phyloP scores from a whole-genome alignment of 2,888 invertebrate genomes.

The Nomada fucata region DNA sequence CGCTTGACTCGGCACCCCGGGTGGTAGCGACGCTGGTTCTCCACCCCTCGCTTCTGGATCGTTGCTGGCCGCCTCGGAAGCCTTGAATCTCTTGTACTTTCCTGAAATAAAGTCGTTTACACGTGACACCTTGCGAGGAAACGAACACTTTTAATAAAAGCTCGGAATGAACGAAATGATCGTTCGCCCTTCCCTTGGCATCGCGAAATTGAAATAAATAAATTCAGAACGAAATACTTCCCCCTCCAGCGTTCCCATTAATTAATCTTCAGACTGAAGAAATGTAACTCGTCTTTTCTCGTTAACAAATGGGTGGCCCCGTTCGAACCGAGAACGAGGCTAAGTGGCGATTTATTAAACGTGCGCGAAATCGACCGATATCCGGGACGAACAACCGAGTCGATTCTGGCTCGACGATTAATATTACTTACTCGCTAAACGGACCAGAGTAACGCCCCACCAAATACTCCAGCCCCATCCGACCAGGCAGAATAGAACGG shows the following conservation, averaged over 20 bases:
- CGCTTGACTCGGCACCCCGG: slow-evolving; percentile 79
- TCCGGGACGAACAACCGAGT: background rate
- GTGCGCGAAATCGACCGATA: slow-evolving; percentile 9
- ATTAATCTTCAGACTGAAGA: background rate
- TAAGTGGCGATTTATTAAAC: background rate
- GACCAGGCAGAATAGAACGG: slow-evolving; percentile 96
- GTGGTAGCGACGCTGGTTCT: slow-evolving; percentile 75
- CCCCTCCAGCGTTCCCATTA: too few species aligned
- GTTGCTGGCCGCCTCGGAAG: slow-evolving; percentile 79
- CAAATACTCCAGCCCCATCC: slow-evolving; percentile 99
- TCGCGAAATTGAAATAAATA: background rate
- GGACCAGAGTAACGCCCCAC: slow-evolving; percentile 98
- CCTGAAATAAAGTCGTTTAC: slow-evolving; percentile 63
- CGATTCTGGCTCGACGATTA: slow-evolving; percentile 27
- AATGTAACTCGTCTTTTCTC: background rate
- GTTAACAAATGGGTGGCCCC: background rate
- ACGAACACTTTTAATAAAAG: background rate
- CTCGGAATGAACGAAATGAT: background rate
- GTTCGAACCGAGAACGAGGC: background rate
- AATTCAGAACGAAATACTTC: too few species aligned
- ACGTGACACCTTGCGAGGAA: background rate
- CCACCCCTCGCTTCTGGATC: slow-evolving; percentile 79
- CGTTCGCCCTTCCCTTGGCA: background rate
- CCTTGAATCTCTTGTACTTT: slow-evolving; percentile 82
- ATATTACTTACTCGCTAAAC: slow-evolving; percentile 91